Conservation (phyloP, 2,888 invertebrate genomes). For the Sinhomidia bicolor region DNA sequence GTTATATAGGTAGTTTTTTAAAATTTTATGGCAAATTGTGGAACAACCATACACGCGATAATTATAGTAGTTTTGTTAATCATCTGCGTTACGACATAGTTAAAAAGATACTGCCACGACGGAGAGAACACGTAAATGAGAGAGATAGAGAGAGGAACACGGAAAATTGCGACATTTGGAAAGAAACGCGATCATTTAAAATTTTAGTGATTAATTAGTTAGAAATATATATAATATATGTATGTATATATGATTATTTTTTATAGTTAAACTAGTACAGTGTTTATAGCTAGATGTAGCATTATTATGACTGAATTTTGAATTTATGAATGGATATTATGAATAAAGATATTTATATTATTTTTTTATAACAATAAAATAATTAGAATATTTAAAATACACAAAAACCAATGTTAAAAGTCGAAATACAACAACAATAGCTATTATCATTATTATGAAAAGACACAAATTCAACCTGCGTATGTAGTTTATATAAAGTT, state of each 20-base stretch:
- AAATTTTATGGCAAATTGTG: no score
- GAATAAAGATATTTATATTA: background rate
- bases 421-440: conserved; percentile 22
- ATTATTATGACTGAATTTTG: background rate
- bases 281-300: no score
- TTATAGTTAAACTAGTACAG: background rate
- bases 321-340: background rate
- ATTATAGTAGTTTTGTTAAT: background rate
- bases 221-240: conserved; percentile 14
- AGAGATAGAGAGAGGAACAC: no score
- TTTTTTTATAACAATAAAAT: background rate
- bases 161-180: conserved; percentile 24
- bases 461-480: background rate
- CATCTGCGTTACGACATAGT: background rate
- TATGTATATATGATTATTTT: background rate
- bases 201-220: no score
- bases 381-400: conserved; percentile 53
- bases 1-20: no score
- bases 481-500: background rate
- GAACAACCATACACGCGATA: background rate
- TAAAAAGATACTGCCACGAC: background rate
- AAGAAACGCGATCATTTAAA: background rate
- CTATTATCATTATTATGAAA: background rate
- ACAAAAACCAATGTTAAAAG: conserved; percentile 50
- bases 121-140: background rate